Evolutionary conservation across 1,140 invertebrate species (phyloP).

Genomic region (Sinonovacula constricta): DNA sequence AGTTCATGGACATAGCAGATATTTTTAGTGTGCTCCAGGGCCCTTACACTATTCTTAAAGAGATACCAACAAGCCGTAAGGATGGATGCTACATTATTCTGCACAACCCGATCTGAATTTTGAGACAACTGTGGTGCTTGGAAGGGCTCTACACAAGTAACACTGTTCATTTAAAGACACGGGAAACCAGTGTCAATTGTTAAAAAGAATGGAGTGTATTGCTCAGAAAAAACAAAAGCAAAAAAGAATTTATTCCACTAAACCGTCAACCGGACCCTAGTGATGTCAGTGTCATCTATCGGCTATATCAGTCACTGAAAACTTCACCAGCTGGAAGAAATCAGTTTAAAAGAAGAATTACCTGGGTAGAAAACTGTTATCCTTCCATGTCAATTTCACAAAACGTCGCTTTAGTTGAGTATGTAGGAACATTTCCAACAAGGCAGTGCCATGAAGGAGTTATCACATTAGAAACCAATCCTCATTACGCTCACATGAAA

Average conservation of each 20-base stretch:
- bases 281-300: constrained; percentile 1
- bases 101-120: constrained; percentile 22
- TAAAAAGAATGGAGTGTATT: constrained; percentile 1
- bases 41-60: neutral
- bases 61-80: constrained; percentile 11
- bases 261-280: neutral
- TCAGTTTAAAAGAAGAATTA: constrained; percentile 1
- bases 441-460: constrained; percentile 11
- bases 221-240: neutral
- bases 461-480: too few species aligned
- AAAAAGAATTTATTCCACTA: constrained; percentile 24
- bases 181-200: neutral
- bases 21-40: neutral
- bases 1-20: constrained; percentile 10
- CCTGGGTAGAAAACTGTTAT: neutral
- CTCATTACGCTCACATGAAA: too few species aligned
- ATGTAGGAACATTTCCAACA: constrained; percentile 13
- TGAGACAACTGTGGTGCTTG: constrained; percentile 25
- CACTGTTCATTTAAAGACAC: neutral
- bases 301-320: constrained; percentile 6
- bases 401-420: constrained; percentile 21
- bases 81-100: constrained; percentile 10
- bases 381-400: neutral
- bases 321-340: neutral
- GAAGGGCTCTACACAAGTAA: neutral